Conservation (phyloP, 1,140 invertebrate species). For the Frieseomelitta varia region DNA sequence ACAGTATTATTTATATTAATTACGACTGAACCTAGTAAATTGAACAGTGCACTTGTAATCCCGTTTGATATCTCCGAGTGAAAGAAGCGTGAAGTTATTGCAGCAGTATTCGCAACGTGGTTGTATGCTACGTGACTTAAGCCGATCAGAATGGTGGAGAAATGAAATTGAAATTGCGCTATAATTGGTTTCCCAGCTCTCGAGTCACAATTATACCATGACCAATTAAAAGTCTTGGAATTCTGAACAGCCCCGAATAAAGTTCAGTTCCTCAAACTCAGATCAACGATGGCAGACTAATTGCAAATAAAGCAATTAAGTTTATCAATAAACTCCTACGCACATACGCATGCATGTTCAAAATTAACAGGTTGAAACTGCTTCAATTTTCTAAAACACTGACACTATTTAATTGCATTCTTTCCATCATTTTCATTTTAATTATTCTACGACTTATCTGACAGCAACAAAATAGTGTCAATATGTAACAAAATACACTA, state of each 20-base stretch:
- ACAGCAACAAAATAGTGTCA: no score
- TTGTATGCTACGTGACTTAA: neutral
- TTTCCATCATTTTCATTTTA: no score
- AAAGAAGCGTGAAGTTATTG: conserved; percentile 13
- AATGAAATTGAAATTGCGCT: conserved; percentile 19
- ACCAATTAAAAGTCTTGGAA: conserved; percentile 24
- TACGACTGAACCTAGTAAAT: neutral
- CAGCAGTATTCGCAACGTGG: neutral
- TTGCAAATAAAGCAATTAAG: neutral
- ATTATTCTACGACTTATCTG: no score
- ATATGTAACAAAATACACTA: no score
- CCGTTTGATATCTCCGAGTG: neutral
- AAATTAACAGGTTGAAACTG: no score
- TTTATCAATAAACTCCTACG: no score
- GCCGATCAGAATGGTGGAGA: neutral
- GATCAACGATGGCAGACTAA: neutral
- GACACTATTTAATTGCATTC: no score
- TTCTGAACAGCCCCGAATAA: conserved; percentile 14
- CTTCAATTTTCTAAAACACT: no score
- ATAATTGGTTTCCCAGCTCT: neutral
- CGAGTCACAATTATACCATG: conserved; percentile 2
- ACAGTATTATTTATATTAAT: conserved; percentile 21
- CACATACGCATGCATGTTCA: no score
- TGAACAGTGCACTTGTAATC: conserved; percentile 26
- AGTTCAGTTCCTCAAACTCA: neutral